phyloP scores from a whole-genome alignment of 2,113 vertebrate species.

The Zosterops hypoxanthus region DNA sequence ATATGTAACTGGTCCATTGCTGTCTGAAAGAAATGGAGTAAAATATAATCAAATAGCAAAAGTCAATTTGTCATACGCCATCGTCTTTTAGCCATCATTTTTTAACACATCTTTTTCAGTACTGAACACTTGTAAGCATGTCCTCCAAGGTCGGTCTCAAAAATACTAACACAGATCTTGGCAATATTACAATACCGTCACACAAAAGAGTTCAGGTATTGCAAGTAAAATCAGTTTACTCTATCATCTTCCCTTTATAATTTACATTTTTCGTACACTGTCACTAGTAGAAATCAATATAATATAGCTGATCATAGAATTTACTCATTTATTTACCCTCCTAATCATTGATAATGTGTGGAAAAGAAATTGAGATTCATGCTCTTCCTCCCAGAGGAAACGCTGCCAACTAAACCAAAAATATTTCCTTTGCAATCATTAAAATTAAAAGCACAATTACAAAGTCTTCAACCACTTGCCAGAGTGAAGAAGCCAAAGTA shows the following conservation, averaged over 20 bases:
- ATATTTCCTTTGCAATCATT: neutral
- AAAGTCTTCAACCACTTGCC: neutral
- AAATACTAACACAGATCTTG: neutral
- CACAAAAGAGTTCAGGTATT: neutral
- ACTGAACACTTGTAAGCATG: neutral
- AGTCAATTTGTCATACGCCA: neutral
- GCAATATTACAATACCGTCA: neutral
- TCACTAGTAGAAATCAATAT: neutral
- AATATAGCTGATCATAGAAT: neutral
- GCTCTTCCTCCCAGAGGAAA: neutral
- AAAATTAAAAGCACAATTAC: neutral
- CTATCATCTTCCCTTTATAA: neutral
- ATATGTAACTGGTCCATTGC: slow-evolving; percentile 99
- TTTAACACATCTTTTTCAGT: neutral
- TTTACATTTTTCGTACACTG: neutral
- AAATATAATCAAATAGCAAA: neutral
- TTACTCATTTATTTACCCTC: neutral
- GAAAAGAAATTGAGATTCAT: neutral
- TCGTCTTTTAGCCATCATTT: neutral
- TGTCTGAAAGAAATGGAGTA: slow-evolving; percentile 78
- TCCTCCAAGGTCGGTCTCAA: neutral
- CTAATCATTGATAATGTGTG: neutral
- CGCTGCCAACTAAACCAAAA: neutral
- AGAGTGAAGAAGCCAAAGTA: neutral
- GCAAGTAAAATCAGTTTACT: neutral